Conservation (phyloP, 2,797 vertebrate genomes). For the Chelon auratus region DNA sequence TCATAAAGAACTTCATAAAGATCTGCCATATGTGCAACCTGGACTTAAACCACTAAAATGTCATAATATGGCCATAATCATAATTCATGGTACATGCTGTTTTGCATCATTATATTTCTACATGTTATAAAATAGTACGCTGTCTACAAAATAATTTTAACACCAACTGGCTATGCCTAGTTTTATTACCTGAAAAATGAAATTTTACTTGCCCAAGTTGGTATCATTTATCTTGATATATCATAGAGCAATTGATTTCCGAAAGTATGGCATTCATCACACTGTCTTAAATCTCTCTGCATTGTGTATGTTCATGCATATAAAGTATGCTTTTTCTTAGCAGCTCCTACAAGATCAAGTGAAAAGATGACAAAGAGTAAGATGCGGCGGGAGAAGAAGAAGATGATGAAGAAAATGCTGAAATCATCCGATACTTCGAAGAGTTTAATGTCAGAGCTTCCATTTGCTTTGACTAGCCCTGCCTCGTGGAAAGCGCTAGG, state of each 20-base stretch:
- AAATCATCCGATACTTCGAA: conserved; percentile 26
- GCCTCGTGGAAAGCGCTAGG: conserved; percentile 85
- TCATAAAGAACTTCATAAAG: no score
- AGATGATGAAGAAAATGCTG: conserved; percentile 57
- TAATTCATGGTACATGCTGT: no score
- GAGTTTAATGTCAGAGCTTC: conserved; percentile 86
- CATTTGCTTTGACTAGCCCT: conserved; percentile 83
- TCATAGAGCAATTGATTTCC: no score
- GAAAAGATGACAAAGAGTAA: conserved; percentile 56
- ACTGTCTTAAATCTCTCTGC: no score
- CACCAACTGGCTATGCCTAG: no score
- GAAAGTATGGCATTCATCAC: no score
- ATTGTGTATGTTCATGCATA: background rate
- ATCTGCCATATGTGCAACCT: background rate
- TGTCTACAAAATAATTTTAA: no score
- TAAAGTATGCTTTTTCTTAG: background rate
- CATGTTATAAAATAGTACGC: no score
- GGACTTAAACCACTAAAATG: background rate
- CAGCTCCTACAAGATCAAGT: conserved; percentile 31
- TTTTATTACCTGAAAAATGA: no score
- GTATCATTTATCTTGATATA: no score
- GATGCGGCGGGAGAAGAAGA: conserved; percentile 60
- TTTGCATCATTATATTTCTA: background rate
- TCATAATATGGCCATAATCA: no score
- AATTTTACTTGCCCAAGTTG: no score